A percentile compares a stretch with the other conserved stretches of the same genome.
These are phyloP conservation scores for Andrena flavipes DNA, from an alignment of 2,888 invertebrate species.

Conservation along the genomic window DNA sequence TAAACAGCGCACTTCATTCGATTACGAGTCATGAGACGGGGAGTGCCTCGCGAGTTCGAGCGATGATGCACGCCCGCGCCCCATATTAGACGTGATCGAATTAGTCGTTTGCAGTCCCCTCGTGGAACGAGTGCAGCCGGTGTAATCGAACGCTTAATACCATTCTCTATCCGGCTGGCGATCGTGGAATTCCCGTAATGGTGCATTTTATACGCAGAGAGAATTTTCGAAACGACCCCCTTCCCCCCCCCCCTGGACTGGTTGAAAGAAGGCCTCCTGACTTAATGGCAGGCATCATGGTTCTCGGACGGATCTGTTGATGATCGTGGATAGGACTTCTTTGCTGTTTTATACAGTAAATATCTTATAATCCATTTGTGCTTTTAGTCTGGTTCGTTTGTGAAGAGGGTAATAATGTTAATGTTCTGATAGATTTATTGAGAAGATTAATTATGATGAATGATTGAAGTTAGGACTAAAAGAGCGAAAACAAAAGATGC, in stretches of 20 bases:
- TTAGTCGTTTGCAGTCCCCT: constrained; percentile 53
- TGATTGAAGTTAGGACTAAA: no score
- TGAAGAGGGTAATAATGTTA: no score
- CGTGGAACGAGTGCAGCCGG: constrained; percentile 29
- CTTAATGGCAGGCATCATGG: neutral
- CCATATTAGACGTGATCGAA: constrained; percentile 48
- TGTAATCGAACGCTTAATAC: constrained; percentile 53
- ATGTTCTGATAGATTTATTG: no score
- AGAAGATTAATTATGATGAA: no score
- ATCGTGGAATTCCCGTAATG: neutral
- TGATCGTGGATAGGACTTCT: neutral
- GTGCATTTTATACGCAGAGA: neutral
- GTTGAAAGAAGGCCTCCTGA: neutral
- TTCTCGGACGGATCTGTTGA: neutral
- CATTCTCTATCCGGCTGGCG: constrained; percentile 4
- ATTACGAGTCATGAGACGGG: constrained; percentile 57
- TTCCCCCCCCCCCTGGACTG: neutral
- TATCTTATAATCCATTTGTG: neutral
- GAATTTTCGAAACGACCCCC: neutral
- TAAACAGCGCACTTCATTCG: constrained; percentile 68
- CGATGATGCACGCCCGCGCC: neutral
- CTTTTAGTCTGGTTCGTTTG: no score
- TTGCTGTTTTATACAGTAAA: neutral
- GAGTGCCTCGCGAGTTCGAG: constrained; percentile 1
- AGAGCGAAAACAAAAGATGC: no score